Evolutionary conservation across 1,140 invertebrate genomes (phyloP), one percentile per base, ranked within the genome.

Genomic region (Hycleus phaleratus): DNA sequence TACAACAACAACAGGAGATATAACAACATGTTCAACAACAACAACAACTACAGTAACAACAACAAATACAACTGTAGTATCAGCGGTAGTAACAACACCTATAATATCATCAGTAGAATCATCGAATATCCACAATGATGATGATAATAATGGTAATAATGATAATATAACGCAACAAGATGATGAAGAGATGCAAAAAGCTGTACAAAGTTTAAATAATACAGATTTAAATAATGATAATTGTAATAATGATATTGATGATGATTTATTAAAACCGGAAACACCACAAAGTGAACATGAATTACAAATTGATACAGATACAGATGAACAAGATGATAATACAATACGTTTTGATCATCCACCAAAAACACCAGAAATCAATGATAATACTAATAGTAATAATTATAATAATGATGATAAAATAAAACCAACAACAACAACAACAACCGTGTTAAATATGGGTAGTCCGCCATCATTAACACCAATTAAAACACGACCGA

Each of bases 291-390:
- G 89, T 32, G 90, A 92, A 68, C 83, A 85, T 63, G 88, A 90
- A 68, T 73, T 93, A 5, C 86, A 91, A 70, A 93, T 93, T 52
- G 90, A 93, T 71, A 91, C 89, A 1, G 90, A 93, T 65, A 90
- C 86, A 6, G 88, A 90, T 67, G 88, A 91, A 67, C 65, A 68
- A 61, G 66, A 71, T 58, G 73, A 74, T 39, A 62, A 72, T 18
- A 67, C 73, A 26, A 61, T 71, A 68, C 57, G 68, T 54, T 58
- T 69, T 68, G 63, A 70, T 59, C 56, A 74, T 71, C 61, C 69
- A 45, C 66, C 73, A 25, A 68, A 71, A 59, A 77, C 76, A 65
- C 67, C 74, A 55, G 79, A 78, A 63, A 73, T 63, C 56, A 49
- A 75, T 26, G 77, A 79, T 11, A 80, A 75, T 47, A 64, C 69